Percentiles rank a stretch among this genome's conserved stretches.
These are phyloP conservation scores for Epinotia bilunana DNA, from an alignment of 2,888 invertebrate genomes.

Conservation along the genomic window DNA sequence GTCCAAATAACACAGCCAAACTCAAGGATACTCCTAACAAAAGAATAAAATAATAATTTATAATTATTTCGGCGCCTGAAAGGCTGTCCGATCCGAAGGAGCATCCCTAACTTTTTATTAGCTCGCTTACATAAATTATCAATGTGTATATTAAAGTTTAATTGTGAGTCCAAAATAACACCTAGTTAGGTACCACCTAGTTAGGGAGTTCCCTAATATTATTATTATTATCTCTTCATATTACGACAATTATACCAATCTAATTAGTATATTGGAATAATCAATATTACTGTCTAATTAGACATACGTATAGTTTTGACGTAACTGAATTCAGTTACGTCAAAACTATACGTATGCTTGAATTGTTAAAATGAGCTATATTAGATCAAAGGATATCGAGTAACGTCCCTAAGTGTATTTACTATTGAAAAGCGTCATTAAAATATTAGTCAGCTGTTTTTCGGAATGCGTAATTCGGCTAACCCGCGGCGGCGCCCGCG, in stretches of 20 bases:
- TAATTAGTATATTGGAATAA: constrained; percentile 30
- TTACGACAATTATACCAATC: constrained; percentile 18
- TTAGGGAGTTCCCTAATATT: too few relatives aligned
- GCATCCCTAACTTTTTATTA: too few relatives aligned
- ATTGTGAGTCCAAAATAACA: too few relatives aligned
- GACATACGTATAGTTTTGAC: too few relatives aligned
- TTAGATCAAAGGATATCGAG: background rate
- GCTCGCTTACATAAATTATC: too few relatives aligned
- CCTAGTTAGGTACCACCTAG: too few relatives aligned
- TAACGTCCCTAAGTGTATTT: background rate
- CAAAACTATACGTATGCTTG: background rate
- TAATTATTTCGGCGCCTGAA: too few relatives aligned
- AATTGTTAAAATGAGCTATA: background rate
- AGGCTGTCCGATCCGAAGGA: too few relatives aligned
- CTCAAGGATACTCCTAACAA: too few relatives aligned
- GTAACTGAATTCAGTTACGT: background rate
- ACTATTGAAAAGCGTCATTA: constrained; percentile 51
- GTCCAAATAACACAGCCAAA: too few relatives aligned
- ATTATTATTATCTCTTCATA: constrained; percentile 55
- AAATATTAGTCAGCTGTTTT: constrained; percentile 60
- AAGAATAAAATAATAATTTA: too few relatives aligned
- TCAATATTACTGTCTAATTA: constrained; percentile 2
- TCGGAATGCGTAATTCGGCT: constrained; percentile 65
- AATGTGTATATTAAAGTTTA: too few relatives aligned
- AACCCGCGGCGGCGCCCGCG: constrained; percentile 61